Conservation (phyloP, 92 coral and sea anemone species). For the Phymanthus crucifer region DNA sequence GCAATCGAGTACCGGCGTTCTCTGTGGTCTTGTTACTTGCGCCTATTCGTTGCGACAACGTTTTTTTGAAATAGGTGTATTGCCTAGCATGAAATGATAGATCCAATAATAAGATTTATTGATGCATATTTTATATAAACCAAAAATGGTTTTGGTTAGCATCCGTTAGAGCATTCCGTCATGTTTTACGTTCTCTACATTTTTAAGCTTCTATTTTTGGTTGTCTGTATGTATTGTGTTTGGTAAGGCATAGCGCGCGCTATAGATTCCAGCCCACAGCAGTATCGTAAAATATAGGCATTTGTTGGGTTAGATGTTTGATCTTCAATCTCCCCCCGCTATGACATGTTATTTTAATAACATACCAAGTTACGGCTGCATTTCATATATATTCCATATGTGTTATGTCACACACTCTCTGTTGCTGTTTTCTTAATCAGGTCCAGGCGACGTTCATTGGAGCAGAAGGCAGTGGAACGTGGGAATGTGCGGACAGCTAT, state of each 20-base stretch:
- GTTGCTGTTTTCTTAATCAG: conserved; percentile 41
- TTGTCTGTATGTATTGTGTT: background rate
- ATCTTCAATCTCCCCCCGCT: background rate
- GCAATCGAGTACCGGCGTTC: no score
- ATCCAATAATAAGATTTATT: background rate
- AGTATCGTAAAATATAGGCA: background rate
- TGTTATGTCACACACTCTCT: conserved; percentile 6
- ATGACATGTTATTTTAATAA: background rate
- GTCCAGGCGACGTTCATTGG: conserved; percentile 93
- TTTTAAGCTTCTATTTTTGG: conserved; percentile 1
- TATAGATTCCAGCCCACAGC: background rate
- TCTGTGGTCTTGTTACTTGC: no score
- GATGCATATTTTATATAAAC: background rate
- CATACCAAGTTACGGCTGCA: background rate
- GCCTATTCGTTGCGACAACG: no score
- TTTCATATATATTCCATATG: background rate
- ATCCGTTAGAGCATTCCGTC: background rate
- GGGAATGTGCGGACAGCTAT: conserved; percentile 73
- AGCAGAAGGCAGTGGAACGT: conserved; percentile 75
- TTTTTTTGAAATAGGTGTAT: no score
- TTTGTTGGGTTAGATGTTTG: background rate
- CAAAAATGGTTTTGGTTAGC: background rate
- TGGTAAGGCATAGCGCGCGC: conserved; percentile 1
- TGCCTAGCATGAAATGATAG: no score
- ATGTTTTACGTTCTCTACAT: background rate